Evolutionary conservation across 2,113 vertebrate species (phyloP), one percentile per base, ranked within the genome.

Genomic region (Pleuronectes platessa): DNA sequence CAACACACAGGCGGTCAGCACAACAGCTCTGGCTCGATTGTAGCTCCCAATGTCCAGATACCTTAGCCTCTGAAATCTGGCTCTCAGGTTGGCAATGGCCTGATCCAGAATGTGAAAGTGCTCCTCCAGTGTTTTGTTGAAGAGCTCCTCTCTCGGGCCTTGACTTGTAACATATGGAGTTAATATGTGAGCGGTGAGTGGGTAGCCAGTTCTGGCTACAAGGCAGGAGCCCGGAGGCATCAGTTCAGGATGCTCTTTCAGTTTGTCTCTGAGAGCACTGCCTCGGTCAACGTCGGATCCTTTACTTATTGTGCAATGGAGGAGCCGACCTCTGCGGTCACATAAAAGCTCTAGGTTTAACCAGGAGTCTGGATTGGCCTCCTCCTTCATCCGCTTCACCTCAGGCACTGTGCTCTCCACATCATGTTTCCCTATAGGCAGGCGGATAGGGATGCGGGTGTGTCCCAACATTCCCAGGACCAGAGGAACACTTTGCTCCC

Each of bases 381-480:
- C 88, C 63, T 63, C 87, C 71, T 85, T 93, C 61, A 85, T 74
- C 70, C 82, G 85, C 78, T 89, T 92, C 49, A 83, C 80, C 14
- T 90, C 86, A 0, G 88, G 81, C 61, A 65, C 5, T 0, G 63
- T 40, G 13, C 86, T 89, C 61, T 92, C 88, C 0, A 78, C 70
- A 13, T 90, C 87, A 3, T 77, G 87, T 60, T 91, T 93, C 3
- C 89, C 84, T 35, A 75, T 65, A 0, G 89, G 90, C 53, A 90
- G 71, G 51, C 93, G 92, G 45, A 93, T 86, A 0, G 94, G 93
- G 75, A 95, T 92, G 61, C 79, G 86, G 1, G 88, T 93, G 82
- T 90, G 84, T 31, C 93, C 93, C 88, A 95, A 54, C 42, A 94
- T 86, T 12, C 92, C 93, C 40, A 94, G 78, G 18, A 94, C 93